Conservation (phyloP, 2,113 vertebrate species). For the Scophthalmus maximus region DNA sequence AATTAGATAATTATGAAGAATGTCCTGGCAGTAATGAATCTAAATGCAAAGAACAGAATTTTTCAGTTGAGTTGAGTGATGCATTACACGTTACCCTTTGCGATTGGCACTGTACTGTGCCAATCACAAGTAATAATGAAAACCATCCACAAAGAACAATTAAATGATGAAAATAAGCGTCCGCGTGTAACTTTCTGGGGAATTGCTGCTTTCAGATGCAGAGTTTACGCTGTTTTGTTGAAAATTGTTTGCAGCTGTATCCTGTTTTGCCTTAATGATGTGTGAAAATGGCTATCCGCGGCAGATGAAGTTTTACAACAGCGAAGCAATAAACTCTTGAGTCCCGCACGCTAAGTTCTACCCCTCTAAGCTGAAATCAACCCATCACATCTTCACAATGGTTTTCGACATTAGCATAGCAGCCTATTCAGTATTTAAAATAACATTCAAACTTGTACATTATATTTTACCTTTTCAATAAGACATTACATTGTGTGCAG, state of each 20-base stretch:
- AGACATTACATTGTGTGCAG: too few species aligned
- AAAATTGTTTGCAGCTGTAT: constrained; percentile 21
- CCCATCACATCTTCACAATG: background rate
- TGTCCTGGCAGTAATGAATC: background rate
- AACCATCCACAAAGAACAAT: background rate
- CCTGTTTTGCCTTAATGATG: constrained; percentile 39
- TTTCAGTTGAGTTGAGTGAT: too few species aligned
- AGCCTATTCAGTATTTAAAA: background rate
- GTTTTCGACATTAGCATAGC: background rate
- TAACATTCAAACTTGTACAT: background rate
- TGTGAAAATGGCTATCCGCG: constrained; percentile 36
- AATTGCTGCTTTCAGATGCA: constrained; percentile 8
- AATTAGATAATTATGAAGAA: background rate
- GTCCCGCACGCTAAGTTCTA: constrained; percentile 5
- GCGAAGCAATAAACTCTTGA: constrained; percentile 22
- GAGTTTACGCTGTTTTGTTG: constrained; percentile 4
- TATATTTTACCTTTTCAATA: background rate
- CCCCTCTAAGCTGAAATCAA: constrained; percentile 5
- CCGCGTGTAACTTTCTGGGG: constrained; percentile 1
- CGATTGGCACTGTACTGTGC: background rate
- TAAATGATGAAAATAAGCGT: background rate
- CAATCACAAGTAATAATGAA: background rate
- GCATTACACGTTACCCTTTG: too few species aligned
- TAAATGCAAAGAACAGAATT: background rate
- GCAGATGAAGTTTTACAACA: constrained; percentile 32